These are phyloP conservation scores for Suillia variegata DNA, from an alignment of 2,888 invertebrate genomes.

Conservation along the genomic window DNA sequence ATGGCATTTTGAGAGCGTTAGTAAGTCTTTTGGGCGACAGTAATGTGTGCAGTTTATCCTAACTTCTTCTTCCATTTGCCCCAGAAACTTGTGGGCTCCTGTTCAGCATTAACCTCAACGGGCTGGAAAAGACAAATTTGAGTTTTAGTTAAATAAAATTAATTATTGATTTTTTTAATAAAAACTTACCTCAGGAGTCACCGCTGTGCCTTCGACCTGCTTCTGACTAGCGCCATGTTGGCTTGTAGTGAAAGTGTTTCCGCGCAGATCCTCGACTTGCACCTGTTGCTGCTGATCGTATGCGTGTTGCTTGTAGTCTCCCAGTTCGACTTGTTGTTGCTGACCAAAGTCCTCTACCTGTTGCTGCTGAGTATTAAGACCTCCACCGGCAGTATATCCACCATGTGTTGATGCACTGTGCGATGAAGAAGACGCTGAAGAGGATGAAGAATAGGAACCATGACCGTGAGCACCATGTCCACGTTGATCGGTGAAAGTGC, in stretches of 20 bases:
- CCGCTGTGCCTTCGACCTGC: constrained; percentile 16
- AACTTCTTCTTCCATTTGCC: constrained; percentile 45
- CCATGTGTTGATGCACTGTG: constrained; percentile 13
- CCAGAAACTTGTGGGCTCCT: constrained; percentile 42
- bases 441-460: neutral
- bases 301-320: constrained; percentile 14
- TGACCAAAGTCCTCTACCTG: constrained; percentile 32
- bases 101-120: constrained; percentile 39
- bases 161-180: too few species aligned
- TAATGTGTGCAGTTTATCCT: constrained; percentile 31
- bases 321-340: constrained; percentile 30
- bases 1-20: neutral
- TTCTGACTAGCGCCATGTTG: constrained; percentile 22
- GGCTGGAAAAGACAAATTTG: constrained; percentile 25
- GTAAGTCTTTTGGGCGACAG: constrained; percentile 22
- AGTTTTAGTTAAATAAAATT: too few species aligned
- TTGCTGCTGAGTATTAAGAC: constrained; percentile 15
- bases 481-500: neutral
- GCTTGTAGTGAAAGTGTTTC: constrained; percentile 10
- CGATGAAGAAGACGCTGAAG: neutral
- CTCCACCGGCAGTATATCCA: constrained; percentile 19
- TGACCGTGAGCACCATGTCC: neutral
- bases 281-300: constrained; percentile 30
- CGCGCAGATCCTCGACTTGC: constrained; percentile 31
- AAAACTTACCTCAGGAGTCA: too few species aligned